Percentiles rank a stretch among this genome's conserved stretches.
Conservation (phyloP, 2,113 vertebrate genomes). For the Bos javanicus region DNA sequence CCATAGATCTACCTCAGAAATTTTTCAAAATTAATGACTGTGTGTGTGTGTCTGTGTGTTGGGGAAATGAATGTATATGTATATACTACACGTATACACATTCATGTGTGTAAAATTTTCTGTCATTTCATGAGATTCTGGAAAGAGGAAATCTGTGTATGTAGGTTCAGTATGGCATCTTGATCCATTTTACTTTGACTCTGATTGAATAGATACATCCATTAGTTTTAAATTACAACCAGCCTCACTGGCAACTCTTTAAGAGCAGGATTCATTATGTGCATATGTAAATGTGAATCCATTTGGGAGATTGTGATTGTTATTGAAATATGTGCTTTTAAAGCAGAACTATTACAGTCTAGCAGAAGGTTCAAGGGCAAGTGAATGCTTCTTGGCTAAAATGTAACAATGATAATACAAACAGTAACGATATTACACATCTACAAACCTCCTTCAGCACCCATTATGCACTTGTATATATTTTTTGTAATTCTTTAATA, state of each 20-base stretch:
- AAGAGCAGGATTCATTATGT: not conserved
- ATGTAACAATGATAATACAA: not conserved
- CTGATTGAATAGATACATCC: not conserved
- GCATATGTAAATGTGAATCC: not conserved
- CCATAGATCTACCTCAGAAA: not conserved
- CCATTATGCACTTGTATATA: not conserved
- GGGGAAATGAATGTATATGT: not conserved
- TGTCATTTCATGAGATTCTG: constrained; percentile 13
- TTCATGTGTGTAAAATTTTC: not conserved
- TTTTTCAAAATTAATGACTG: not conserved
- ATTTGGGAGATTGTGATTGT: not conserved
- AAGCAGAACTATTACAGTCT: not conserved
- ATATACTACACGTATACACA: not conserved
- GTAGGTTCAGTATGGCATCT: not conserved
- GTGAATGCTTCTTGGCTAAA: not conserved
- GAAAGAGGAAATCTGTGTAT: not conserved
- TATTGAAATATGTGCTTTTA: not conserved
- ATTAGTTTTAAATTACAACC: not conserved
- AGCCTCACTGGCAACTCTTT: not conserved
- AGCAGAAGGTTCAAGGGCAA: not conserved
- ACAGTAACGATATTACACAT: not conserved
- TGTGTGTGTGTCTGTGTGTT: not conserved
- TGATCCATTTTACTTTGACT: not conserved
- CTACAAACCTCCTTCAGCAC: not conserved
- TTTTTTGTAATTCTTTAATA: not conserved